Evolutionary conservation across 1,140 invertebrate genomes (phyloP).

Genomic region (Hypothenemus hampei): DNA sequence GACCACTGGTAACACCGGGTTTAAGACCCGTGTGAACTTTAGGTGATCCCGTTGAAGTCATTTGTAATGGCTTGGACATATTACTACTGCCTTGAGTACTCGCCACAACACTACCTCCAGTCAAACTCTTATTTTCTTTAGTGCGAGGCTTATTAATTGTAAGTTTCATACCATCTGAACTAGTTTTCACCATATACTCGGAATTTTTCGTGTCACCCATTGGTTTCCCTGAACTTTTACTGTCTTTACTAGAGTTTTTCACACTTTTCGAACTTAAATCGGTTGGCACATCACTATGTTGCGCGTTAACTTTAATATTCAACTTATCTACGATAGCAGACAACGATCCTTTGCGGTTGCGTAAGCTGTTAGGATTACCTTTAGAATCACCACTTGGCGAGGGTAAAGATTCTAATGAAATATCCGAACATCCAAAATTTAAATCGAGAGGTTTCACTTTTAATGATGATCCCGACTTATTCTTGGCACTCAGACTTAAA

Average conservation of each 20-base stretch:
- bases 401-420: conserved; percentile 45
- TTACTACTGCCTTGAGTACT: conserved; percentile 1
- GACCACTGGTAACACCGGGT: conserved; percentile 74
- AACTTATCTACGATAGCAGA: conserved; percentile 84
- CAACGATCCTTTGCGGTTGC: conserved; percentile 69
- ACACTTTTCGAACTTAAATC: conserved; percentile 42
- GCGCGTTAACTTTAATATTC: conserved; percentile 60
- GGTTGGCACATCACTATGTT: conserved; percentile 54
- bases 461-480: conserved; percentile 56
- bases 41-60: conserved; percentile 55
- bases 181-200: conserved; percentile 82
- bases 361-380: conserved; percentile 24
- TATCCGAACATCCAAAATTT: conserved; percentile 39
- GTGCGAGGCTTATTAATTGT: conserved; percentile 82
- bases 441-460: conserved; percentile 66
- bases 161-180: conserved; percentile 80
- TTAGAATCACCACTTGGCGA: conserved; percentile 52
- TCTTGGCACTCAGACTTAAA: conserved; percentile 58
- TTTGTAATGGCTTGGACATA: conserved; percentile 4
- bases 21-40: conserved; percentile 79
- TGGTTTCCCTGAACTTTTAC: conserved; percentile 16
- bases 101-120: not conserved
- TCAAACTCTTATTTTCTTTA: conserved; percentile 51
- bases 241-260: conserved; percentile 20
- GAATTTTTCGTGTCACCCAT: conserved; percentile 58